Evolutionary conservation across 2,113 vertebrate genomes (phyloP), one percentile per base, ranked within the genome.

Genomic region (Halichoerus grypus): DNA sequence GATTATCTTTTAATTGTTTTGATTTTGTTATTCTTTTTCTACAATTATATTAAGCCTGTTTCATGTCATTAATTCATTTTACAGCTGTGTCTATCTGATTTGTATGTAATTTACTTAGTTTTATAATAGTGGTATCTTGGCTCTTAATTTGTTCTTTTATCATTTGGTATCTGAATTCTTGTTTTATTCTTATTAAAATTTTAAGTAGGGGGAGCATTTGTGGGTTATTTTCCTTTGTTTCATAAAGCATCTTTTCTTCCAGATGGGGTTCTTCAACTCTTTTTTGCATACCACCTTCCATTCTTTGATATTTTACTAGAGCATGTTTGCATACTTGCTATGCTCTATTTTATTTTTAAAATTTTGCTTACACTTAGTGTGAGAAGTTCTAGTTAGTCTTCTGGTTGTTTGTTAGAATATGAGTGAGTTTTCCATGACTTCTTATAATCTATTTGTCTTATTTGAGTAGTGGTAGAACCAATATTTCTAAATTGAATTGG

Each of bases 11-110:
- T 59, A 69, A 94, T 59, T 85, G 31, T 92, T 92, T 89, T 81
- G 51, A 92, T 82, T 96, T 97, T 72, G 22, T 90, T 80, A 21
- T 65, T 74, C 28, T 86, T 94, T 96, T 12, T 92, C 28, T 79
- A 51, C 67, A 19, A 53, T 85, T 82, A 76, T 39, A 42, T 85
- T 89, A 77, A 90, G 22, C 6, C 22, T 74, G 28, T 88, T 94
- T 69, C 7, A 36, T 55, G 59, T 49, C 8, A 91, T 6, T 39
- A 63, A 57, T 82, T 95, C 10, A 82, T 92, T 86, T 86, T 71
- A 59, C 5, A 92, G 59, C 4, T 33, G 8, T 86, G 53, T 65
- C 11, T 65, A 13, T 74, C 33, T 42, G 36, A 8, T 95, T 77
- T 94, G 31, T 86, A 89, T 81, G 15, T 88, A 51, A 94, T 36